Base-by-base conservation (phyloP, 2,113 vertebrate genomes). In the Sterna hirundo region DNA sequence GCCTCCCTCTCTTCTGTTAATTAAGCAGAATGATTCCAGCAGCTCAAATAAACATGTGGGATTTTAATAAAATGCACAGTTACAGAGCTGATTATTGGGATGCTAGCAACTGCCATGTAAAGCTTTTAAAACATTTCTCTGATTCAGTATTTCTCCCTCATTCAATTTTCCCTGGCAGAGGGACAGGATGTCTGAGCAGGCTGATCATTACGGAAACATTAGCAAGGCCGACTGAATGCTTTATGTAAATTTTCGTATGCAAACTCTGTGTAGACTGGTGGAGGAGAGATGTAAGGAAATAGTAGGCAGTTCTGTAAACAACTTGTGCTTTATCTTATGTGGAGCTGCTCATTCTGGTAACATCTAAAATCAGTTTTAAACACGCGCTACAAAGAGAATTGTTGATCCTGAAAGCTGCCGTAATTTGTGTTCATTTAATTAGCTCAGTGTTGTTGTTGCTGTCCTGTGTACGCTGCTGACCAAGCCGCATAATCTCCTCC, bases 361-460 rank as follows among this genome's bases (percentile, higher is more conserved):
- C 51, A n/a, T 6, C 9, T 78, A 25, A 94, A 88, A 85, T 29
- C 83, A 46, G 79, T 91, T 91, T 91, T 29, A 66, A 83, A 89
- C 88, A 71, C 0, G 2, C 75, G 42, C 61, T 72, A 32, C 61
- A 82, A 93, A 88, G 91, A 30, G 9, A 97, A 93, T 30, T 92
- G 95, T 96, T 97, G 97, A 94, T 97, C 81, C 96, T 86, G 94
- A 87, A 96, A 96, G 93, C 26, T 51, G 78, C 72, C 1, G 66
- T 94, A 97, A 97, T 98, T 97, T 97, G 89, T 97, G 96, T 95
- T 88, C 69, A 79, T 96, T 98, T 97, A 96, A 98, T 98, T 97
- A 98, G 96, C 97, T 97, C 93, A 83, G 93, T 86, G 96, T 82
- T 96, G 96, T 84, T 91, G 96, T 83, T 88, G 76, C n/a, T 82